Evolutionary conservation across 2,888 invertebrate species (phyloP).

Genomic region (Chalcis sispes): DNA sequence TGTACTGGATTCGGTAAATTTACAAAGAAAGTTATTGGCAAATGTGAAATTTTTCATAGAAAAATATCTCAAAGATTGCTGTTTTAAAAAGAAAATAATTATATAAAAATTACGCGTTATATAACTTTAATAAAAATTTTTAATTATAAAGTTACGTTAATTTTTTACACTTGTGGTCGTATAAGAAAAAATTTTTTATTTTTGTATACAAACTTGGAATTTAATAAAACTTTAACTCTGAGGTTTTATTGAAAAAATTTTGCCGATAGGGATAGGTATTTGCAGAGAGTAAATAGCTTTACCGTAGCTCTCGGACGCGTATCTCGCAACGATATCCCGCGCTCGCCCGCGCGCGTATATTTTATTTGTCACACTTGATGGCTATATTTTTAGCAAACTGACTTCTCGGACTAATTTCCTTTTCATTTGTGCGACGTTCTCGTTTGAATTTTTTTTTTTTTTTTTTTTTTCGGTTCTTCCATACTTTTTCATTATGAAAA

Average conservation of each 20-base stretch:
- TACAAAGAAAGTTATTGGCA: too few relatives aligned
- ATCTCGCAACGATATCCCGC: not conserved
- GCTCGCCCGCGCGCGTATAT: not conserved
- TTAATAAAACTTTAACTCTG: not conserved
- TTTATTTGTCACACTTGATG: not conserved
- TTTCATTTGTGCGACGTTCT: not conserved
- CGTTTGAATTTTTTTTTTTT: too few relatives aligned
- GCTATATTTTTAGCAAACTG: slow-evolving; percentile 25
- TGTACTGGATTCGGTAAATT: too few relatives aligned
- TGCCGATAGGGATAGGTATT: not conserved
- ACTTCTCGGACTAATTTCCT: slow-evolving; percentile 21
- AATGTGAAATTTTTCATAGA: too few relatives aligned
- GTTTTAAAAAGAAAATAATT: too few relatives aligned
- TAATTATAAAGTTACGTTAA: too few relatives aligned
- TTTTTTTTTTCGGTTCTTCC: too few relatives aligned
- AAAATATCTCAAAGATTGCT: too few relatives aligned
- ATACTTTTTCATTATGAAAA: not conserved
- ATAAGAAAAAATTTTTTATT: not conserved
- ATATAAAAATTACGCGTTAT: too few relatives aligned
- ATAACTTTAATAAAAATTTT: too few relatives aligned
- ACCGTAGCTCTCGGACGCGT: not conserved
- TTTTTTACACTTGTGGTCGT: too few relatives aligned
- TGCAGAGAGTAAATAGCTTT: not conserved
- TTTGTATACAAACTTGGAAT: not conserved
- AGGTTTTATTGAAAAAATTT: slow-evolving; percentile 2